Conservation (phyloP, 1,140 invertebrate genomes). For the Eumeta japonica region DNA sequence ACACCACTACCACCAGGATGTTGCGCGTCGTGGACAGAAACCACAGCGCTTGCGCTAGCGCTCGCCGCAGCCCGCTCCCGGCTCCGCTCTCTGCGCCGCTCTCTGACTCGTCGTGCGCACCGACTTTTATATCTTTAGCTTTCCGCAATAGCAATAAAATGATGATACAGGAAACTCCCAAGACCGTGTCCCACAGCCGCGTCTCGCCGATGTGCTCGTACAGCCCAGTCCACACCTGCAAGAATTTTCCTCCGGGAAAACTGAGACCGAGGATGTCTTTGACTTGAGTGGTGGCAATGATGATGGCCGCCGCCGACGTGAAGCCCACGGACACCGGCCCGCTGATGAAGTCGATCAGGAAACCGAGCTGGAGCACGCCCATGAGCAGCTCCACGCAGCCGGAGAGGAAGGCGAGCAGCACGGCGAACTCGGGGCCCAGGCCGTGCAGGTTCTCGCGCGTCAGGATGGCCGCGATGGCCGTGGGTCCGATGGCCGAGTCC, state of each 20-base stretch:
- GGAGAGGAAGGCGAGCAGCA: constrained; percentile 77
- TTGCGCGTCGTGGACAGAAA: constrained; percentile 75
- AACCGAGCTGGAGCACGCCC: constrained; percentile 84
- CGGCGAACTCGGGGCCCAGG: constrained; percentile 71
- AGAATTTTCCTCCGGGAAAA: constrained; percentile 65
- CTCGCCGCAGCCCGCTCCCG: constrained; percentile 40
- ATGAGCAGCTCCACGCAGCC: constrained; percentile 78
- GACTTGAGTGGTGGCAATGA: constrained; percentile 82
- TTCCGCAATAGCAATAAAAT: constrained; percentile 70
- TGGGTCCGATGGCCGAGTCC: constrained; percentile 82
- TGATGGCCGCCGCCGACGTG: constrained; percentile 86
- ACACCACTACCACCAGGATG: constrained; percentile 73
- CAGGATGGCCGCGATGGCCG: constrained; percentile 79
- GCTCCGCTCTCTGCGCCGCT: constrained; percentile 13
- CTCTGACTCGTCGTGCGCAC: constrained; percentile 43
- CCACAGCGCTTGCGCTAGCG: constrained; percentile 63
- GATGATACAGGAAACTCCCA: constrained; percentile 68
- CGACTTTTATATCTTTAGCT: constrained; percentile 67
- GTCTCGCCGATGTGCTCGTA: constrained; percentile 69
- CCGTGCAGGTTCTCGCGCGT: constrained; percentile 66
- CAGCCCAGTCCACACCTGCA: constrained; percentile 62
- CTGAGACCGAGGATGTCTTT: constrained; percentile 76
- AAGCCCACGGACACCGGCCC: constrained; percentile 89
- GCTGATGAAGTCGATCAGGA: constrained; percentile 88
- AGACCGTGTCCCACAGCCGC: constrained; percentile 64